phyloP scores from a whole-genome alignment of 2,797 vertebrate species.

The Mormyrops boulengeri region DNA sequence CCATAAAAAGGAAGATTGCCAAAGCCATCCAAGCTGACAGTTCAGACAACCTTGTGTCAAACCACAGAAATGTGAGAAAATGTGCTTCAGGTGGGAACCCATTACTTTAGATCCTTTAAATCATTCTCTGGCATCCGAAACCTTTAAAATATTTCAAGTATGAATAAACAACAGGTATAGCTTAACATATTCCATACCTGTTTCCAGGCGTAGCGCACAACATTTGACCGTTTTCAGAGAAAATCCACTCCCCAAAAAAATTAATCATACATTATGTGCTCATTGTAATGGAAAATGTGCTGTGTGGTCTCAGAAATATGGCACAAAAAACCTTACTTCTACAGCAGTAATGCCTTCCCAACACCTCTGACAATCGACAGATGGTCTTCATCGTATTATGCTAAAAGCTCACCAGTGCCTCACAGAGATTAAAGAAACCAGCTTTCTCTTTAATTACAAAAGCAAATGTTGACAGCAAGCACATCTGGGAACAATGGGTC shows the following conservation, averaged over 20 bases:
- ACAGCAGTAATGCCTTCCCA: not conserved
- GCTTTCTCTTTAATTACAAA: not conserved
- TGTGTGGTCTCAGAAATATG: not conserved
- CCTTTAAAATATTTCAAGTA: not conserved
- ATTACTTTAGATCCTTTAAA: not conserved
- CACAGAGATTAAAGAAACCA: not conserved
- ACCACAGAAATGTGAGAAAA: not conserved
- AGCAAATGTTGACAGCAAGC: not conserved
- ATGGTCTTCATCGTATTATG: not conserved
- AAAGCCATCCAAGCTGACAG: not conserved
- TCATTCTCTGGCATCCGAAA: not conserved
- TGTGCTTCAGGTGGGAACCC: not conserved
- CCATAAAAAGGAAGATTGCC: not conserved
- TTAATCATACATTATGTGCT: not conserved
- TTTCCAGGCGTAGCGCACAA: not conserved
- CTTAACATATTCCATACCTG: not conserved
- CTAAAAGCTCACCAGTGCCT: not conserved
- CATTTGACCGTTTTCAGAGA: not conserved
- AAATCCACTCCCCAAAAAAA: not conserved
- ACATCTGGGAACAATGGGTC: not conserved
- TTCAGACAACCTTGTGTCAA: not conserved
- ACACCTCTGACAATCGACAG: not conserved
- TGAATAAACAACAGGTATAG: not conserved
- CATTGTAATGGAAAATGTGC: not conserved
- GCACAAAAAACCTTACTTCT: not conserved